Evolutionary conservation across 2,888 invertebrate genomes (phyloP), one percentile per base, ranked within the genome.

Genomic region (Drosophila demipolita): DNA sequence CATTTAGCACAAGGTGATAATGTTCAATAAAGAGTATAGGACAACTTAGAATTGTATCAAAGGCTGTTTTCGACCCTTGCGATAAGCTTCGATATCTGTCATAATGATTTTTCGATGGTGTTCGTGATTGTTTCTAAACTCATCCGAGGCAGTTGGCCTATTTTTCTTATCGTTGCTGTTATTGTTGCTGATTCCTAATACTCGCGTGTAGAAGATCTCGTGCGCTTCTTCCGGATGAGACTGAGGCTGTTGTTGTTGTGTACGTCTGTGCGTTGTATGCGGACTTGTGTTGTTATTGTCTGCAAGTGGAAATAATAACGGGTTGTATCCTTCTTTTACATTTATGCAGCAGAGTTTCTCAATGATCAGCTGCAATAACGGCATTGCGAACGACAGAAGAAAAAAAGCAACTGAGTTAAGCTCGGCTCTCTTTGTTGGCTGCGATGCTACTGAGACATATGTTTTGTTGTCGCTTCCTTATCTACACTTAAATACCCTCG

Each of bases 31-130:
- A 71, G 17, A 42, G 42, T 35, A 33, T 54, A 58, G 54, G 52
- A 33, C 52, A 20, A 40, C 58, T 91, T 84, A 93, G 76, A 93
- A 86, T 75, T 92, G 88, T 68, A 93, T 92, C 5, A 93, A 81
- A 29, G 92, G 93, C 68, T 90, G 86, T 15, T 81, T 80, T 45
- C 87, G 90, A 45, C 89, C 77, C 40, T 82, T 73, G 38, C 89
- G 89, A 74, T 92, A 90, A 12, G 83, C 87, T 11, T 79, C 71
- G 20, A 92, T 82, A 69, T 93, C 92, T 9, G 82, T 80, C 88
- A 92, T 87, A 33, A 93, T 85, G 49, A 89, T 66, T 38, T 81
- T 67, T 12, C 91, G 90, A 75, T 90, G 91, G 45, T 74, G 75
- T 64, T 93, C 92, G 55, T 93, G 93, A 15, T 76, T 62, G 20